A percentile compares a stretch with the other conserved stretches of the same genome.
phyloP scores from a whole-genome alignment of 2,888 invertebrate genomes.

The Lithodes maja region DNA sequence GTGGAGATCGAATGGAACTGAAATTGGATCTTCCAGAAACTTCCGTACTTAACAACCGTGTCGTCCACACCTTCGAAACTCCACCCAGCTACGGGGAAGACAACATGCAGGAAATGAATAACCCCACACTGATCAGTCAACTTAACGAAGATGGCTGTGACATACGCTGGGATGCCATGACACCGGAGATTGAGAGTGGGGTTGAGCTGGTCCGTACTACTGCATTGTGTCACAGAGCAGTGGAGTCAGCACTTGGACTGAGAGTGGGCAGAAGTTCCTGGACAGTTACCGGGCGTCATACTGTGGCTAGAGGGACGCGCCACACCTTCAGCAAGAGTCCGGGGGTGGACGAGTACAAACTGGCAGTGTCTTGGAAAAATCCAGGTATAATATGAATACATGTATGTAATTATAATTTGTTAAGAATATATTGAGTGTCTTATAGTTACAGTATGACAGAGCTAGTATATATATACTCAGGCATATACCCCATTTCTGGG shows the following conservation, averaged over 20 bases:
- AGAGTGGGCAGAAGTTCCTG: neutral
- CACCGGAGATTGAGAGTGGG: neutral
- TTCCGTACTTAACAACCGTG: constrained; percentile 6
- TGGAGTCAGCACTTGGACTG: constrained; percentile 36
- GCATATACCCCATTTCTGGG: no score
- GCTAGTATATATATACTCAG: no score
- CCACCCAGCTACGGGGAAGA: neutral
- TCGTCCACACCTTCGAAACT: neutral
- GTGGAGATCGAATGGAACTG: constrained; percentile 40
- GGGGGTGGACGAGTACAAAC: constrained; percentile 38
- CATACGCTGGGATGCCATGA: neutral
- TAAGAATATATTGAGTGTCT: no score
- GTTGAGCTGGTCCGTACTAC: neutral
- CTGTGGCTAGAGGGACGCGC: neutral
- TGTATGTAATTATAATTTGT: no score
- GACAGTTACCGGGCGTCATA: constrained; percentile 18
- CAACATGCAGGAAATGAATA: neutral
- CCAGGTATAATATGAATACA: constrained; percentile 30
- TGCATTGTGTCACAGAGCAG: constrained; percentile 9
- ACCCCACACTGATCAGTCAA: neutral
- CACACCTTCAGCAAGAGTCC: constrained; percentile 28
- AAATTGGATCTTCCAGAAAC: constrained; percentile 42
- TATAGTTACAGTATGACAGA: no score
- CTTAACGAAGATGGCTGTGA: neutral
- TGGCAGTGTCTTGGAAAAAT: constrained; percentile 53